phyloP scores from a whole-genome alignment of 2,797 vertebrate species.

The Phaenicophaeus curvirostris region DNA sequence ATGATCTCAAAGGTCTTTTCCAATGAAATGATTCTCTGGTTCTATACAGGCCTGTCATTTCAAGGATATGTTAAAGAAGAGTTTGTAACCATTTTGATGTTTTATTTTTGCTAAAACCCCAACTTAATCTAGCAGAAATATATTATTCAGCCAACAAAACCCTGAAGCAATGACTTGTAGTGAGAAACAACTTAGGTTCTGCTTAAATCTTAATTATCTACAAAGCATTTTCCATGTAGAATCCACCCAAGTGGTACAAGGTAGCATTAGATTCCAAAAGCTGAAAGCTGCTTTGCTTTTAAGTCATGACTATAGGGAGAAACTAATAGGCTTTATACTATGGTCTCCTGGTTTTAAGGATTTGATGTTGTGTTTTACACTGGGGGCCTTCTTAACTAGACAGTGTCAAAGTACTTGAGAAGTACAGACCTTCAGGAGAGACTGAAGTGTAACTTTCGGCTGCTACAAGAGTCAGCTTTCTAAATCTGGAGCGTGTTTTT shows the following conservation, averaged over 20 bases:
- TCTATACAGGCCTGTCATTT: not conserved
- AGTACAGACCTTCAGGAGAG: not conserved
- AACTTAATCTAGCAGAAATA: not conserved
- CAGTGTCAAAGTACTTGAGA: not conserved
- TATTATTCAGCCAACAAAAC: not conserved
- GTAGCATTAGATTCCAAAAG: not conserved
- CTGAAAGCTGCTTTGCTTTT: not conserved
- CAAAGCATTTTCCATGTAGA: fast-evolving
- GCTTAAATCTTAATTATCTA: not conserved
- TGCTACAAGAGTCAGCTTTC: not conserved
- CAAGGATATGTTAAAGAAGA: not conserved
- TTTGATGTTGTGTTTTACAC: not conserved
- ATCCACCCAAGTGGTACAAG: not conserved
- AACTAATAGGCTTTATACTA: not conserved
- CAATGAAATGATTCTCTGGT: too few relatives aligned
- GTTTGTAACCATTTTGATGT: not conserved
- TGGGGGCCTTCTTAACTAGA: not conserved
- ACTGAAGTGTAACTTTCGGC: not conserved
- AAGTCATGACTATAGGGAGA: not conserved
- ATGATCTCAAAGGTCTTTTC: too few relatives aligned
- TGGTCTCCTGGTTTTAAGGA: not conserved
- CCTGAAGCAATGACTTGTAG: not conserved
- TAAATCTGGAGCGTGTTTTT: not conserved
- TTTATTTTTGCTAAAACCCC: not conserved
- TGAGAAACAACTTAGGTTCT: not conserved